Evolutionary conservation across 2,888 invertebrate species (phyloP), one percentile per base, ranked within the genome.

Genomic region (Gibbula magus): DNA sequence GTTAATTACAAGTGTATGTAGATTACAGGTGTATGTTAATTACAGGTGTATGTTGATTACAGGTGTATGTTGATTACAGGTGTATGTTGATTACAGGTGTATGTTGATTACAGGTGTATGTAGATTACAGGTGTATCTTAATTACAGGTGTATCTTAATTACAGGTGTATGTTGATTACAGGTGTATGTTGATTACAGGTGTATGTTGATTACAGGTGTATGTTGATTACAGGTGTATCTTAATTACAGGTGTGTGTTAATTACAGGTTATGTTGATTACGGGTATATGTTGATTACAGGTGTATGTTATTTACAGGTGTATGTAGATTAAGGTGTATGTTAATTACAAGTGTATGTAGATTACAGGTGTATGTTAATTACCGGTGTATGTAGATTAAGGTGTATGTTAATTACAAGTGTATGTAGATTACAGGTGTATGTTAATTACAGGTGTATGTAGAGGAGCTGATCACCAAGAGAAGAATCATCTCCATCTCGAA

Each of bases 401-500:
- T 35, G 66, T 20, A 4, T 16, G 22, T 20, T 66, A 3, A 20
- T n/a, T n/a, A n/a, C n/a, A 39, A 29, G 0, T 53, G 22, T 51
- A 16, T 66, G 25, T 20, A 29, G n/a, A 20, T 32, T 18, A 54
- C 25, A 18, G 20, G 25, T 32, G 4, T 67, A 54, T 52, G 45
- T 8, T 66, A 67, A 35, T 86, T 82, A 61, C 80, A 88, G 87
- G 79, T 88, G 22, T 84, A 83, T 25, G 86, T 87, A 2, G 85
- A 87, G 16, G 87, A 89, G 35, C 78, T 90, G 32, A 84, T 90
- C 25, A 85, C 87, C 70, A 79, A 35, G 73, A 45, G 79, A n/a
- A 76, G 81, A n/a, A 86, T 90, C 16, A 83, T 45, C 7, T 85
- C 89, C 10, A 18, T 85, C n/a, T 86, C 85, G 35, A 82, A 85